Conservation (phyloP, 1,140 invertebrate species). For the Hylaeus anthracinus region DNA sequence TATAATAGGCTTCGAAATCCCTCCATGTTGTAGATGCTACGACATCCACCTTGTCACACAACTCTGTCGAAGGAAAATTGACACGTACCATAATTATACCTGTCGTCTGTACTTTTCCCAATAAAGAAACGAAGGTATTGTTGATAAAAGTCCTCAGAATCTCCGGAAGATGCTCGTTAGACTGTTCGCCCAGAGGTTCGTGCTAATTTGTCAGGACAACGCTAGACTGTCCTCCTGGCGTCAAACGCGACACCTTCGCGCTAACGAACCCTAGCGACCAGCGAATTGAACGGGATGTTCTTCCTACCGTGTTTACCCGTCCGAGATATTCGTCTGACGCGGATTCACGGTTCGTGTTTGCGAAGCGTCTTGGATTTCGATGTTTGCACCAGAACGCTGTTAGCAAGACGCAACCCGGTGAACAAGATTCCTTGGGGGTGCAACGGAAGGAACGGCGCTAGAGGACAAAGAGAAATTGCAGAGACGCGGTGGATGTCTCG, state of each 20-base stretch:
- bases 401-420: neutral
- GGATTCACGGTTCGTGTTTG: slow-evolving; percentile 1
- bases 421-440: slow-evolving; percentile 1
- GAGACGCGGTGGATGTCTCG: no score
- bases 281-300: slow-evolving; percentile 34
- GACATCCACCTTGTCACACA: no score
- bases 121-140: no score
- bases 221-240: slow-evolving; percentile 1
- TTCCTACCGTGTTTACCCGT: slow-evolving; percentile 2
- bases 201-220: slow-evolving; percentile 56
- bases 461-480: no score
- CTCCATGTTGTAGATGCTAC: no score
- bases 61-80: no score
- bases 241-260: slow-evolving; percentile 31
- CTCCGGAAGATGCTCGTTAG: slow-evolving; percentile 40
- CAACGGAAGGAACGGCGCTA: no score
- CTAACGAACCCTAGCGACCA: slow-evolving; percentile 49
- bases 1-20: no score
- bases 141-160: no score
- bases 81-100: no score
- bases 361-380: slow-evolving; percentile 12
- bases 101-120: no score
- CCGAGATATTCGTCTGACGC: neutral
- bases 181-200: neutral
- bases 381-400: slow-evolving; percentile 5